phyloP scores from a whole-genome alignment of 2,888 invertebrate species.

The Fragum fragum region DNA sequence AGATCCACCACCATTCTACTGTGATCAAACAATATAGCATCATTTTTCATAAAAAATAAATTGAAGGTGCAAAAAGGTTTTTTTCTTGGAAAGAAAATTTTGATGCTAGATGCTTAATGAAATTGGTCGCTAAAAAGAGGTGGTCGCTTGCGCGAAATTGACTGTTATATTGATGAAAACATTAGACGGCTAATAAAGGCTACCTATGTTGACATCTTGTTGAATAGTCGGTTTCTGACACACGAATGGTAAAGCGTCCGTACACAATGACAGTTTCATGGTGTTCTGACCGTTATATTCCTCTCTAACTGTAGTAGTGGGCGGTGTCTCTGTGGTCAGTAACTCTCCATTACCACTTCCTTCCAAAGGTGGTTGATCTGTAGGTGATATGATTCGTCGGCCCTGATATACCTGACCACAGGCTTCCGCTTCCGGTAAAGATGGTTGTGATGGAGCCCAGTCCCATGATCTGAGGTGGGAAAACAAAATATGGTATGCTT shows the following conservation, averaged over 20 bases:
- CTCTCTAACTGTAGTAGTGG: neutral
- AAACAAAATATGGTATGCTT: too few relatives aligned
- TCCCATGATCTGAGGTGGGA: neutral
- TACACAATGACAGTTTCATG: conserved; percentile 9
- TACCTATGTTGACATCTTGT: conserved; percentile 17
- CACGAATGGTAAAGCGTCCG: conserved; percentile 25
- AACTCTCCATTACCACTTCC: conserved; percentile 24
- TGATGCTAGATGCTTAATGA: too few relatives aligned
- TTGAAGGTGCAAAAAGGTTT: too few relatives aligned
- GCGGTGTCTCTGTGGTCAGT: neutral
- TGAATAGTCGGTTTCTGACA: conserved; percentile 37
- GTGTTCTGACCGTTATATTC: conserved; percentile 2
- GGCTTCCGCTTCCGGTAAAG: neutral
- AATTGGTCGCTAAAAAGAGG: too few relatives aligned
- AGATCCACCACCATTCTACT: too few relatives aligned
- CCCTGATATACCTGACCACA: conserved; percentile 37
- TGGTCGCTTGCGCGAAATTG: too few relatives aligned
- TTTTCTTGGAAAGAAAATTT: too few relatives aligned
- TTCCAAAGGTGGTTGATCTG: conserved; percentile 8
- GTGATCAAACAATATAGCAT: too few relatives aligned
- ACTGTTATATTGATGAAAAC: too few relatives aligned
- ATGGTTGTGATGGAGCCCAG: neutral
- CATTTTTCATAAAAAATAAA: too few relatives aligned
- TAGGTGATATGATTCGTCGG: neutral
- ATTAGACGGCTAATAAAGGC: too few relatives aligned